Percentiles rank a stretch among this genome's conserved stretches.
Conservation (phyloP, 1,140 invertebrate genomes). For the Euglossa dilemma region DNA sequence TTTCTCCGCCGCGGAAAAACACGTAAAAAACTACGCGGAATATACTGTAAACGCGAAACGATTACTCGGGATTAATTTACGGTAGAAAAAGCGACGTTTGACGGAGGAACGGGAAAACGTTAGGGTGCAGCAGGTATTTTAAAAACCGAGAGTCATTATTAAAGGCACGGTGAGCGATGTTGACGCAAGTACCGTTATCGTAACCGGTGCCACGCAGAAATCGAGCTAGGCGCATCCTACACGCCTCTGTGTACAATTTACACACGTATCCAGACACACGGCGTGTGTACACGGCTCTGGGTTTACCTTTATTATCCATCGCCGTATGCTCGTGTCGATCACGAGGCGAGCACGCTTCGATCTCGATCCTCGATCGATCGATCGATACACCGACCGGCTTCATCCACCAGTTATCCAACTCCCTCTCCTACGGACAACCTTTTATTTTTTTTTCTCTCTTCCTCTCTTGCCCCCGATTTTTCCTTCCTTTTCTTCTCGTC, state of each 20-base stretch:
- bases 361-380: neutral
- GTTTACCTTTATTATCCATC: constrained; percentile 55
- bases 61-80: neutral
- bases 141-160: constrained; percentile 33
- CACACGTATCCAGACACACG: constrained; percentile 27
- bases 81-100: neutral
- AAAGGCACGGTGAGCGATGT: constrained; percentile 6
- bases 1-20: too few species aligned
- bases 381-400: neutral
- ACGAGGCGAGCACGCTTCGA: neutral
- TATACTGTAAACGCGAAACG: neutral
- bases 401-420: too few species aligned
- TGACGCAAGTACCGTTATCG: constrained; percentile 48
- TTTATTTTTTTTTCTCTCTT: too few species aligned
- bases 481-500: too few species aligned
- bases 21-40: neutral
- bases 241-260: constrained; percentile 52
- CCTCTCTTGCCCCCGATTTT: too few species aligned
- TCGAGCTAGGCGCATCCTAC: constrained; percentile 58
- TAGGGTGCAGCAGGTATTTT: neutral
- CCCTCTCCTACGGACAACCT: too few species aligned
- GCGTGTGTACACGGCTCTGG: constrained; percentile 25
- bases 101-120: neutral
- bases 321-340: neutral
- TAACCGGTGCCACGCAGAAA: constrained; percentile 48